Base-by-base conservation (phyloP, 2,113 vertebrate species). In the Tupaia chinensis region DNA sequence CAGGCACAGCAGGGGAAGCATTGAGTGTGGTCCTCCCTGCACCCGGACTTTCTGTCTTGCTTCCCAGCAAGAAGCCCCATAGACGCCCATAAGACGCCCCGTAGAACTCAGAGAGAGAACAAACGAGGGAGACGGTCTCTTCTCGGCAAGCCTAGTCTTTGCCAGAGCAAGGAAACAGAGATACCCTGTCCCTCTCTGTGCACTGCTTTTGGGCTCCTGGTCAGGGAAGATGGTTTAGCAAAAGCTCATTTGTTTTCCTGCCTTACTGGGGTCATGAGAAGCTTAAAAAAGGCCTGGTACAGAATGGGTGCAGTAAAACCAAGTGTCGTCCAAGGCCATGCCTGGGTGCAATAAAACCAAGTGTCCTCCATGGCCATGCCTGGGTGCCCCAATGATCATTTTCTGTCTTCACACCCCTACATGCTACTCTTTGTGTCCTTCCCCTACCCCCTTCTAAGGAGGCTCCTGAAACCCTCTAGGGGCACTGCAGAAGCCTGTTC, bases 241-340 rank as follows among this genome's bases (percentile, higher is more conserved):
- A 83, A 86, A 44, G 34, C 54, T 92, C 60, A 74, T 58, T 69
- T 86, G 73, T 65, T 74, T 80, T 83, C 60, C 70, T 95, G 61
- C 10, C 69, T 78, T 65, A 1, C 0, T 54, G 34, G 44, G 53
- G n/a, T 81, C 25, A 58, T 0, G 22, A 58, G 44, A 53, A 83
- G 61, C 19, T 85, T 89, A 11, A 79, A 32, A 94, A 94, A n/a
- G 10, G n/a, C 25, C 44, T 19, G 70, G 15, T 1, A 15, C 2
- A 92, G 76, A 44, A 22, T 0, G 58, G 65, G n/a, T 3, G 32
- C 54, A 60, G 17, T 29, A 87, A 83, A 88, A 68, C 14, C 32
- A 44, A 66, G 58, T 81, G 77, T 60, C 54, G 16, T 4, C 53
- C 14, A 34, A 54, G 27, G 76, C 54, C 23, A 63, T 5, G 56